Base-by-base conservation (phyloP, 2,113 vertebrate species). In the Trichechus manatus region DNA sequence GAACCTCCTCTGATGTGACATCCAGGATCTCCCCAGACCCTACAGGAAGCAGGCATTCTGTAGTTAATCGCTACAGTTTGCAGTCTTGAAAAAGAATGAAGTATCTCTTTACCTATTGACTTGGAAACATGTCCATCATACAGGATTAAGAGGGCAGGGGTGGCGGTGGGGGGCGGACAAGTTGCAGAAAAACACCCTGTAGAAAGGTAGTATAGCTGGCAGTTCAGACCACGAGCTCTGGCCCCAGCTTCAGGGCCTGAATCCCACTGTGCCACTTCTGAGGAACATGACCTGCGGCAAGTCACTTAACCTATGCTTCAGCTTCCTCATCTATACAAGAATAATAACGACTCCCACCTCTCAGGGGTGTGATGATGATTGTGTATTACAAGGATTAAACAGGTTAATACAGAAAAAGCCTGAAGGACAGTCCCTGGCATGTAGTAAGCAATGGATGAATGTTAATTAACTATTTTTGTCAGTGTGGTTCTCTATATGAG, bases 1-100 rank as follows among this genome's bases (percentile, higher is more conserved):
- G 77, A 9, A 91, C 63, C 2, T 4, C 93, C 88, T 95, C 97
- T 83, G 56, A 83, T 1, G 96, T 96, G 81, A 87, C 97, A 27
- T 86, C 97, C 96, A 96, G 95, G 3, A 25, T 44, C 68, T 96
- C 97, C 61, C 95, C 86, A 82, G 98, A 96, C 91, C 94, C 97
- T 98, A 96, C 29, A 91, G 94, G 53, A 92, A 59, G 68, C 42
- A 93, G 61, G 31, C 14, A 39, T 92, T 93, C 31, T 59, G 33
- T 17, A 39, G 68, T 92, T 66, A 95, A 23, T 39, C 92, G 33
- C 83, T 59, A 42, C 22, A 14, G 3, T 93, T 77, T 39, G 4
- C 20, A 68, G 36, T 29, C 27, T 53, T 74, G 87, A 50, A 33
- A 82, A 88, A 80, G 36, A 89, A 81, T 0, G 4, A n/a, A 5